Evolutionary conservation across 1,140 invertebrate genomes (phyloP).

Genomic region (Amphibalanus amphitrite): DNA sequence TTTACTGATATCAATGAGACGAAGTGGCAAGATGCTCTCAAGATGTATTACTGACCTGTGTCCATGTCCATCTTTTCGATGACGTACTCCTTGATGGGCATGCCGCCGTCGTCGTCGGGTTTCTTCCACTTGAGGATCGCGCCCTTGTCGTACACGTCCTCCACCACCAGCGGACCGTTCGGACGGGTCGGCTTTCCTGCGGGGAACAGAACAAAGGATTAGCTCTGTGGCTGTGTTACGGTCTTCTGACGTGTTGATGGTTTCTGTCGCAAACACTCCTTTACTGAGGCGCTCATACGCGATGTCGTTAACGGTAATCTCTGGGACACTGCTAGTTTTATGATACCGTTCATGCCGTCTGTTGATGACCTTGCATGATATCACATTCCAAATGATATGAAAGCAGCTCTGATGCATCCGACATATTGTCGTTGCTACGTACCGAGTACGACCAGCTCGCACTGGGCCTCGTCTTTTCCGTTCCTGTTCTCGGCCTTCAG

Average conservation of each 20-base stretch:
- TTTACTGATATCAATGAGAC: too few relatives aligned
- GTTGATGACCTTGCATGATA: too few relatives aligned
- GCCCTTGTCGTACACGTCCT: constrained; percentile 78
- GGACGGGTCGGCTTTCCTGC: constrained; percentile 55
- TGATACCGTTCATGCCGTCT: too few relatives aligned
- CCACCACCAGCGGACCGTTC: constrained; percentile 73
- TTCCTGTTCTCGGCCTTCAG: constrained; percentile 73
- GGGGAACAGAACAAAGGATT: background rate
- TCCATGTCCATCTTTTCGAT: constrained; percentile 85
- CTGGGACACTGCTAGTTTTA: too few relatives aligned
- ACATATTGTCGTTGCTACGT: constrained; percentile 29
- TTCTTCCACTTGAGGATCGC: constrained; percentile 79
- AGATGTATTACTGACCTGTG: constrained; percentile 74
- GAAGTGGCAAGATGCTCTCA: too few relatives aligned
- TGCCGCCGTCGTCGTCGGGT: constrained; percentile 82
- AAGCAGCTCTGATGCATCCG: too few relatives aligned
- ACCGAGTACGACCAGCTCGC: constrained; percentile 79
- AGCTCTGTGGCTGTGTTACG: too few relatives aligned
- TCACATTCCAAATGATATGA: too few relatives aligned
- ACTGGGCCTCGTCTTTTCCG: constrained; percentile 70
- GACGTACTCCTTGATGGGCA: constrained; percentile 83
- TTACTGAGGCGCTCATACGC: too few relatives aligned
- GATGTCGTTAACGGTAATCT: too few relatives aligned
- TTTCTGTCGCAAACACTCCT: too few relatives aligned
- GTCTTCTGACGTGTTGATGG: too few relatives aligned